Evolutionary conservation across 1,140 invertebrate species (phyloP).

Genomic region (Rhyzopertha dominica): DNA sequence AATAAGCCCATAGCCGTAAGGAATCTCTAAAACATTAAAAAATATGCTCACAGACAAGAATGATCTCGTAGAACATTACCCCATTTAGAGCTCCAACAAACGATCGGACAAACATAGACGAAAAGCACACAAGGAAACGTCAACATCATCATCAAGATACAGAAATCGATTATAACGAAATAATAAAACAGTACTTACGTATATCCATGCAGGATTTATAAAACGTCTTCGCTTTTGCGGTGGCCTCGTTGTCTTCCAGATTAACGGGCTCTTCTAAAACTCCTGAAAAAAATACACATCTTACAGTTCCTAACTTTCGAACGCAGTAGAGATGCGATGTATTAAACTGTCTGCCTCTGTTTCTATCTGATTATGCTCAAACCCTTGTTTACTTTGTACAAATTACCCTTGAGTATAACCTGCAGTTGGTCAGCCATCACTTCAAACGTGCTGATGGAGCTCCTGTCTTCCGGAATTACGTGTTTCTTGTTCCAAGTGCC

Average conservation of each 20-base stretch:
- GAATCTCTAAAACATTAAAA: too few relatives aligned
- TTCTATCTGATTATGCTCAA: not conserved
- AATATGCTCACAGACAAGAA: too few relatives aligned
- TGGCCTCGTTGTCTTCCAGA: constrained; percentile 62
- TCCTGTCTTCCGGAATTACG: constrained; percentile 82
- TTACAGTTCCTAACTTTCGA: too few relatives aligned
- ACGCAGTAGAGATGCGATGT: not conserved
- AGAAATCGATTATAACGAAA: too few relatives aligned
- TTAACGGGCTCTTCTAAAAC: constrained; percentile 66
- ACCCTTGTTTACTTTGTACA: not conserved
- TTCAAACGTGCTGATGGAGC: constrained; percentile 85
- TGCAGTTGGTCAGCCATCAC: constrained; percentile 79
- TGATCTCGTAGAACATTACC: too few relatives aligned
- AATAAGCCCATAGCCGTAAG: too few relatives aligned
- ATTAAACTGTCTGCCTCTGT: not conserved
- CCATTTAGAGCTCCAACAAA: too few relatives aligned
- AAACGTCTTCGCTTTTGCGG: constrained; percentile 76
- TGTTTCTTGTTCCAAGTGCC: constrained; percentile 86
- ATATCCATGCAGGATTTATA: constrained; percentile 84
- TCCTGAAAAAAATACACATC: too few relatives aligned
- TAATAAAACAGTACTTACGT: constrained; percentile 73
- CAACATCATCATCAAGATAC: too few relatives aligned
- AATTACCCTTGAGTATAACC: constrained; percentile 69
- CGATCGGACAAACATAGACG: too few relatives aligned
- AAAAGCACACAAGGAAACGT: too few relatives aligned